phyloP scores from a whole-genome alignment of 35 echinoderm and acorn worm species.

The Lytechinus pictus region DNA sequence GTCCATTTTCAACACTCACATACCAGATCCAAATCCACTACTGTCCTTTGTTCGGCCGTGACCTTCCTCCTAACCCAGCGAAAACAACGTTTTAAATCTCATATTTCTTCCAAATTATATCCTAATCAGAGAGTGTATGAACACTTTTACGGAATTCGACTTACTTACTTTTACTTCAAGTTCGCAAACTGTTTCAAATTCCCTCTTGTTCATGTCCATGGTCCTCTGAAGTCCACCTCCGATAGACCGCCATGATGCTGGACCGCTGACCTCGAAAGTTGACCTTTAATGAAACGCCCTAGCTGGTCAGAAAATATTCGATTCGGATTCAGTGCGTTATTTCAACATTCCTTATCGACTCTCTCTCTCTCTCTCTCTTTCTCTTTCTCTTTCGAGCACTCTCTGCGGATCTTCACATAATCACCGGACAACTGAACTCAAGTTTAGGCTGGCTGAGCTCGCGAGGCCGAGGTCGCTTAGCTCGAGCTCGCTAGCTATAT shows the following conservation, averaged over 20 bases:
- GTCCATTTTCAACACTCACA: not conserved
- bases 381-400: not conserved
- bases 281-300: constrained; percentile 55
- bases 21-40: not conserved
- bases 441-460: not conserved
- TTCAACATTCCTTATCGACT: not conserved
- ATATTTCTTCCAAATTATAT: not conserved
- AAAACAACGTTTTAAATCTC: not conserved
- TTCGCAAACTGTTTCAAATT: not conserved
- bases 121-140: not conserved
- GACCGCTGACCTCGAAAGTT: constrained; percentile 48
- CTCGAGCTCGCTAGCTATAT: not conserved
- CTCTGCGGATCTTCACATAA: not conserved
- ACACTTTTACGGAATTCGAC: not conserved
- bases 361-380: not conserved
- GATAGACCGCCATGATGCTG: constrained; percentile 48
- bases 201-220: constrained; percentile 41
- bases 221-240: constrained; percentile 51
- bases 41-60: not conserved
- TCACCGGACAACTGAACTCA: not conserved
- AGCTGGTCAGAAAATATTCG: constrained; percentile 51
- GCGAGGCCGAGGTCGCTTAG: not conserved
- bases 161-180: not conserved
- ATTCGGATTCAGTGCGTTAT: not conserved
- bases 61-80: not conserved